phyloP scores from a whole-genome alignment of 2,113 vertebrate genomes.

The Leiothrix lutea region DNA sequence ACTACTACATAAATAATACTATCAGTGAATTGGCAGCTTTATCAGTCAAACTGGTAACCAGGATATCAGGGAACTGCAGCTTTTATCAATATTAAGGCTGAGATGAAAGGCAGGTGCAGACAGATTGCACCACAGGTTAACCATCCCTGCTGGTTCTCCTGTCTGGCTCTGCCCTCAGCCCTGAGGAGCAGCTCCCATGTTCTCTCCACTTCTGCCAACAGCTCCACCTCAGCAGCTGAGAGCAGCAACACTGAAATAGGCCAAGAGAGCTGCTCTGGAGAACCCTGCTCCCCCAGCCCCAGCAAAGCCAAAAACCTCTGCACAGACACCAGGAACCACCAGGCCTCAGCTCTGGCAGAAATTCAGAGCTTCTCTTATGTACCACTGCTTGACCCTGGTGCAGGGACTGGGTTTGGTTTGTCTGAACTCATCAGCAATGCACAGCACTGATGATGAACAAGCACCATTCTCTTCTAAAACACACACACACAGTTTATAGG shows the following conservation, averaged over 20 bases:
- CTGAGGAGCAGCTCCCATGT: accelerated
- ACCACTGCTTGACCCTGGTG: background rate
- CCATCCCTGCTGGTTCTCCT: background rate
- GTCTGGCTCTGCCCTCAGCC: background rate
- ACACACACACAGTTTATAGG: background rate
- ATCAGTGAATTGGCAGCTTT: slow-evolving; percentile 59
- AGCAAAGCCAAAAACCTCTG: background rate
- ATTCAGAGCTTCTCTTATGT: accelerated
- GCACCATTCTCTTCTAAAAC: background rate
- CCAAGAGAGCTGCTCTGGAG: background rate
- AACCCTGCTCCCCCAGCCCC: background rate
- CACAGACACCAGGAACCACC: background rate
- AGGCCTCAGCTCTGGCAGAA: background rate
- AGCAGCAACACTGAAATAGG: background rate
- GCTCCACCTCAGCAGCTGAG: background rate
- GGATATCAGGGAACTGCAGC: background rate
- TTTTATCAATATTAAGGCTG: slow-evolving; percentile 25
- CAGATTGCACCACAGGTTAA: background rate
- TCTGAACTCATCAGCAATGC: background rate
- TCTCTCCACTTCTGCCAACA: background rate
- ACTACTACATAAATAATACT: slow-evolving; percentile 58
- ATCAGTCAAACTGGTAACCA: slow-evolving; percentile 45
- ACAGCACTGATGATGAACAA: background rate
- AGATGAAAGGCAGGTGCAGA: slow-evolving; percentile 21
- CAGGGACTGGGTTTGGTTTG: background rate